Percentiles rank a stretch among this genome's conserved stretches.
Evolutionary conservation across 2,888 invertebrate genomes (phyloP).

Genomic region (Germaria angustata): DNA sequence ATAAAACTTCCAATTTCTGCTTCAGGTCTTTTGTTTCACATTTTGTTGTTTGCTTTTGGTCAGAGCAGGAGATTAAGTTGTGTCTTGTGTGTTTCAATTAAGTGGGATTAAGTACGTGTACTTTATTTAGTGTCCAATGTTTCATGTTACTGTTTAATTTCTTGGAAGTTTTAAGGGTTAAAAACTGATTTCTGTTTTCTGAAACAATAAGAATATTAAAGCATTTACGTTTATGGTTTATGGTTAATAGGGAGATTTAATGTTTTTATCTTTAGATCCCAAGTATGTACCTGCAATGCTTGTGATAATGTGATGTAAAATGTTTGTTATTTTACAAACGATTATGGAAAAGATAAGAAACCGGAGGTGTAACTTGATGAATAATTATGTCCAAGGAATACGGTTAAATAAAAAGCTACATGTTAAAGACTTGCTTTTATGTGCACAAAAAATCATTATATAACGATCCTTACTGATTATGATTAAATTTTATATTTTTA

Average conservation of each 20-base stretch:
- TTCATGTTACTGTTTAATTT: constrained; percentile 21
- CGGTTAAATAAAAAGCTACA: no score
- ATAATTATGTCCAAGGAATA: no score
- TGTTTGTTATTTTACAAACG: no score
- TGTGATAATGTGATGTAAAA: no score
- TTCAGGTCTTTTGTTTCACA: background rate
- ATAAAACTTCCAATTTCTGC: background rate
- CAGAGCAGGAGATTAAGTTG: constrained; percentile 19
- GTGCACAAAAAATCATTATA: no score
- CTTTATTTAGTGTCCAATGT: constrained; percentile 25
- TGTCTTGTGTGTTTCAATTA: constrained; percentile 37
- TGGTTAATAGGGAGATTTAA: background rate
- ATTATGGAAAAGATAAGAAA: no score
- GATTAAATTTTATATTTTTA: no score
- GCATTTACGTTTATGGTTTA: background rate
- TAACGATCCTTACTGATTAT: no score
- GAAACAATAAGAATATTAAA: background rate
- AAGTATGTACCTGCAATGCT: no score
- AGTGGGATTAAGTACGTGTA: constrained; percentile 34
- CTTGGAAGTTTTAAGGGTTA: background rate
- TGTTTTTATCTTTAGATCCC: no score
- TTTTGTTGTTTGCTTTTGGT: background rate
- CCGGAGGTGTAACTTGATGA: no score
- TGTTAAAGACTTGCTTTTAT: no score
- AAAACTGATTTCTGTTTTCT: background rate